These are phyloP conservation scores for Noctua fimbriata DNA, from an alignment of 2,888 invertebrate species.

Conservation along the genomic window DNA sequence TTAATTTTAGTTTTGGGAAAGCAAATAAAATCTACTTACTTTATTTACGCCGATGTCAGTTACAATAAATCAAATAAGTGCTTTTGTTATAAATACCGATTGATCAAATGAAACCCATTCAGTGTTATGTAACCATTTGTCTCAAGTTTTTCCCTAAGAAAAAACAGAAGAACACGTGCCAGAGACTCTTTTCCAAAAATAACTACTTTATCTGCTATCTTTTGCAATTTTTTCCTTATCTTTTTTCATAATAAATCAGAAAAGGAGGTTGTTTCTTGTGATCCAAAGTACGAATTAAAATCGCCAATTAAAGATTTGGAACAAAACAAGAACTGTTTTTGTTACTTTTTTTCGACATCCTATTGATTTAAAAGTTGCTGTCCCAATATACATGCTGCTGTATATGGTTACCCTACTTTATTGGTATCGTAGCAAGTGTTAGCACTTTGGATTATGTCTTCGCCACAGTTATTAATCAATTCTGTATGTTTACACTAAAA, in stretches of 20 bases:
- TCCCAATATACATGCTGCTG: slow-evolving; percentile 16
- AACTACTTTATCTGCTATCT: background rate
- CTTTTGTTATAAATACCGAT: background rate
- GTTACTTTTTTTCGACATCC: slow-evolving; percentile 33
- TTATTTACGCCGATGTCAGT: background rate
- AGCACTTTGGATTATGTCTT: slow-evolving; percentile 50
- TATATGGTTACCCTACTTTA: slow-evolving; percentile 52
- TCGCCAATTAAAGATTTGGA: slow-evolving; percentile 30
- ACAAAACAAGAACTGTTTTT: slow-evolving; percentile 6
- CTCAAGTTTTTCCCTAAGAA: background rate
- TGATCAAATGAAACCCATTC: slow-evolving; percentile 4
- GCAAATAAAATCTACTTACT: background rate
- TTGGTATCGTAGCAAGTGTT: slow-evolving; percentile 49
- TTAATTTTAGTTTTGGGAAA: background rate
- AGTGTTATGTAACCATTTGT: background rate
- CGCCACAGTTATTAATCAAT: slow-evolving; percentile 38
- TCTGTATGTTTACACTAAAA: slow-evolving; percentile 26
- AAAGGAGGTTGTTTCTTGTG: slow-evolving; percentile 22
- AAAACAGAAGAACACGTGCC: background rate
- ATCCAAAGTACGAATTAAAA: slow-evolving; percentile 37
- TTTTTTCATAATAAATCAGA: slow-evolving; percentile 24
- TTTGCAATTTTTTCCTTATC: slow-evolving; percentile 1
- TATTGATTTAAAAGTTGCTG: slow-evolving; percentile 6
- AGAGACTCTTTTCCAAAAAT: slow-evolving; percentile 21
- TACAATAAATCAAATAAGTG: background rate